Conservation (phyloP, 2,113 vertebrate species). For the Serilophus lunatus region DNA sequence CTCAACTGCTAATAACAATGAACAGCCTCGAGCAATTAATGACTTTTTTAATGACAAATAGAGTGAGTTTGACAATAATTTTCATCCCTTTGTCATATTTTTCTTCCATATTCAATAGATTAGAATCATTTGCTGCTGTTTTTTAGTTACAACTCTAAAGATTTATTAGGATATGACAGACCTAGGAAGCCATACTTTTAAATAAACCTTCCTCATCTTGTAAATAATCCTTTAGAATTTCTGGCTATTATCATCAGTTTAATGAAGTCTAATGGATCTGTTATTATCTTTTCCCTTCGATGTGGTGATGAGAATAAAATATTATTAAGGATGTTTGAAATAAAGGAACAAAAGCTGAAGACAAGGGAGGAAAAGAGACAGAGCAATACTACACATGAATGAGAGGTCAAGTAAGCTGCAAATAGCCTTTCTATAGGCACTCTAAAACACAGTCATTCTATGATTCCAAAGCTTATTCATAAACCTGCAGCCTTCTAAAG, state of each 20-base stretch:
- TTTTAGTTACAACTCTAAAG: neutral
- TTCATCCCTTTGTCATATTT: neutral
- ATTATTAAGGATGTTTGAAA: constrained; percentile 31
- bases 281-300: constrained; percentile 33
- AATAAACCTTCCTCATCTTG: constrained; percentile 19
- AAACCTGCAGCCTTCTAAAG: neutral
- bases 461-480: neutral
- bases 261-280: constrained; percentile 51
- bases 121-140: neutral
- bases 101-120: neutral
- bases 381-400: neutral
- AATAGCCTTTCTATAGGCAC: neutral
- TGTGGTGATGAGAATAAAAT: constrained; percentile 17
- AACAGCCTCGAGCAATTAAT: neutral
- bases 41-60: neutral
- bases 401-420: neutral
- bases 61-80: neutral
- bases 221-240: neutral
- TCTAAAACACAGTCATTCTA: neutral
- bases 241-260: constrained; percentile 50
- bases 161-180: neutral
- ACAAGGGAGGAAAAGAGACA: neutral
- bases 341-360: constrained; percentile 26
- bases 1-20: neutral
- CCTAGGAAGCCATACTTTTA: neutral